Percentiles rank a stretch among this genome's conserved stretches.
Conservation (phyloP, 2,888 invertebrate species). For the Cacoxenus indagator region DNA sequence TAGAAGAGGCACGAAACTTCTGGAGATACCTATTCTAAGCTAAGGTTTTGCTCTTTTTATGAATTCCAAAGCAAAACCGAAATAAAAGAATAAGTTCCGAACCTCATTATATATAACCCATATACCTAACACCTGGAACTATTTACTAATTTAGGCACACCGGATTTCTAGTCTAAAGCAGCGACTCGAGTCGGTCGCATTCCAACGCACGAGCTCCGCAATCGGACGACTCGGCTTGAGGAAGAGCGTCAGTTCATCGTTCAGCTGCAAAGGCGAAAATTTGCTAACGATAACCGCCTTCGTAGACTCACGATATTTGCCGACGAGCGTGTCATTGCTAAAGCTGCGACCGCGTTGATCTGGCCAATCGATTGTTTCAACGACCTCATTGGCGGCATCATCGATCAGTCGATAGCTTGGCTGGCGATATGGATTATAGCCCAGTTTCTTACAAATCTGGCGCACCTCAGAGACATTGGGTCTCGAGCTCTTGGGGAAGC, state of each 20-base stretch:
- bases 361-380: conserved; percentile 52
- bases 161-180: conserved; percentile 68
- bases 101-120: conserved; percentile 6
- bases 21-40: not conserved
- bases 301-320: conserved; percentile 62
- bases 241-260: conserved; percentile 62
- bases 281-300: conserved; percentile 67
- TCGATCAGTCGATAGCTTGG: conserved; percentile 67
- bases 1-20: too few relatives aligned
- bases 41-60: too few relatives aligned
- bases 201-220: conserved; percentile 67
- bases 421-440: conserved; percentile 72
- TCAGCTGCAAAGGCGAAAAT: conserved; percentile 67
- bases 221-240: conserved; percentile 69
- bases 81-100: not conserved
- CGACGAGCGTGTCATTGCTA: conserved; percentile 48
- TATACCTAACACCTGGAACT: conserved; percentile 24
- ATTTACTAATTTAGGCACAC: conserved; percentile 49
- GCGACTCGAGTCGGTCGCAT: conserved; percentile 62
- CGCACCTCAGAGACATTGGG: conserved; percentile 72
- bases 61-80: conserved; percentile 33
- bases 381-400: conserved; percentile 54
- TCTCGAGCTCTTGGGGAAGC: conserved; percentile 74
- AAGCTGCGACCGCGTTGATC: conserved; percentile 53
- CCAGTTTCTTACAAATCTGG: conserved; percentile 76